Evolutionary conservation across 2,888 invertebrate genomes (phyloP), one percentile per base, ranked within the genome.

Genomic region (Sphinx pinastri): DNA sequence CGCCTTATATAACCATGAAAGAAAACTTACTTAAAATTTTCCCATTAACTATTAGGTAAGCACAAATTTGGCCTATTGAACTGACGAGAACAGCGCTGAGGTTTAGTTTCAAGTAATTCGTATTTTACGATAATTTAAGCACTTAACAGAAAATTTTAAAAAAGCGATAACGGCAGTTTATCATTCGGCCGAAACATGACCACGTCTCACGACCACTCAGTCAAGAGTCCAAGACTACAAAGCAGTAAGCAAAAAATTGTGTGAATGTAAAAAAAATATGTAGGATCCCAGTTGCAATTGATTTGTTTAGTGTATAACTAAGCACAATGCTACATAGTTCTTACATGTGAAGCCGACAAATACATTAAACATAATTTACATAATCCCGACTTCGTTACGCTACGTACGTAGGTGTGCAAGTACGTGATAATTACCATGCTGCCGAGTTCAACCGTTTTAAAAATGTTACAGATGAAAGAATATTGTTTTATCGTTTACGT

Each of bases 311-410:
- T 58, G 16, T 49, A 63, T 63, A 63, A 25, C 63, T 63, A 63
- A 49, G 63, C 19, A 19, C 63, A 49, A 55, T 55, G 19, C 49
- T 63, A 63, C 47, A 47, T 16, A 47, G 60, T 47, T 63, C 60
- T 47, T 16, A 47, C 63, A 49, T 63, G 19, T 13, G 47, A 63
- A 16, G 16, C 60, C 60, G 60, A 45, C 47, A 60, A 19, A 49
- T 63, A 63, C 49, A 63, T 63, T 63, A 49, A 49, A 63, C 47
- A 63, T 63, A 63, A 63, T 63, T 63, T 63, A 63, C 63, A 63
- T 63, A 63, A 63, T 63, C 63, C 63, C 19, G 19, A 19, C 19
- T 47, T 63, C 63, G 63, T 63, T 63, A 58, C 31, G 31, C 38
- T 58, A 63, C 13, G 16, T 58, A 49, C 13, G 38, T 38, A 3